Base-by-base conservation (phyloP, 1,140 invertebrate genomes). In the Delia radicum region DNA sequence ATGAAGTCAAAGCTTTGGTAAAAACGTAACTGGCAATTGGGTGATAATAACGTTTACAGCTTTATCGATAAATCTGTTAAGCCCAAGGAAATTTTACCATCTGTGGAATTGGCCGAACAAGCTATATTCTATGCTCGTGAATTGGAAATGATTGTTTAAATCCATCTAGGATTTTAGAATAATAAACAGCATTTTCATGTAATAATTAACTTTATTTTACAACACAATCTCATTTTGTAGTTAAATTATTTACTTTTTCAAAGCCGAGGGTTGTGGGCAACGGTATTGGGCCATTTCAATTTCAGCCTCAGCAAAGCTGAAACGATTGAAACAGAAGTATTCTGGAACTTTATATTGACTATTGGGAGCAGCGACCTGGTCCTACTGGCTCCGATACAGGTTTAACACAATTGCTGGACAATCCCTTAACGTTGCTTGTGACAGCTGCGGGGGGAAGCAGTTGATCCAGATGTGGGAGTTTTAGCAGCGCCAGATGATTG, bases 91-190 rank as follows among this genome's bases (percentile, higher is more conserved):
- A 89, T 91, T 27, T 92, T 99, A 78, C 97, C 97, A 2, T 96
- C 97, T 24, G 87, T 90, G 67, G 94, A 97, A 85, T 89, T 99
- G 15, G 96, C 96, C 7, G 92, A 95, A 80, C 95, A 98, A 87
- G 94, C 95, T 21, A 95, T 99, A 83, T 96, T 96, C 86, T 99
- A 99, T 89, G 98, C 98, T 15, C 92, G 94, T 84, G 97, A 99
- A 89, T 89, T 99, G 71, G 98, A 99, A 90, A 99, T 98, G 95
- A 99, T 99, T 90, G 97, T 99, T 73, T 99, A 94, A 90, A 24
- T 62, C 27, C 75, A 72, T 74, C 79, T 77, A 55, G 62, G 75
- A 37, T 18, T 55, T 33, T 42, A n/a, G n/a, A n/a, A n/a, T n/a
- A 27, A 55, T 55, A 55, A 55, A 55, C 48, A 55, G 26, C 10